Evolutionary conservation across 2,888 invertebrate genomes (phyloP), one percentile per base, ranked within the genome.

Genomic region (Volucella inanis): DNA sequence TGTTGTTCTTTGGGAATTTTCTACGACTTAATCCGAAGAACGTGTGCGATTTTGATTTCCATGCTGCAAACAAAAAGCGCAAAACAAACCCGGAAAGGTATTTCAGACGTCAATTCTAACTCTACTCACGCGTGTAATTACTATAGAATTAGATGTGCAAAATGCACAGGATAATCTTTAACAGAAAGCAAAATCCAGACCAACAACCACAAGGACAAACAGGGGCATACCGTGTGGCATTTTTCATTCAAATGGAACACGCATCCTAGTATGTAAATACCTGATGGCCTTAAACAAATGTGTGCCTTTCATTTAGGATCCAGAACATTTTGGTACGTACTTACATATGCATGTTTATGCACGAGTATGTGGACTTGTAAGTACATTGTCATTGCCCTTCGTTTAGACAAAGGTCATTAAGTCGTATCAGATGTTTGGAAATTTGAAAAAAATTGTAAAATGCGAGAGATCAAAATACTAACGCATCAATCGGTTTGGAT

Each of bases 71-170:
- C 49, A 55, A 71, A 65, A 71, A 61, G 43, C 61, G 47, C 76
- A 85, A 80, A 67, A 71, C 71, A 76, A 80, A 71, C 67, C 67
- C 68, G 74, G 64, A 64, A 75, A 70, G 59, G 54, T 74, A 64
- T 83, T 85, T 79, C 12, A 49, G 79, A 85, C 67, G 57, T 76
- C 71, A 85, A 85, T 74, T 68, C 65, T 52, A 50, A 45, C 64
- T 71, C 85, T 57, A 59, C 62, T 85, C 85, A 77, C 67, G 85
- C 85, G 72, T 85, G 81, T 85, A 85, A 85, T 85, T 85, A 85
- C 72, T 52, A 50, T n/a, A 39, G 76, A 81, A 85, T 80, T 85
- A 81, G 76, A 68, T 72, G 76, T 77, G 43, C 77, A 65, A 62
- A 64, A 81, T 81, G 76, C 80, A 55, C 43, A 77, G 81, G 85